Base-by-base conservation (phyloP, 2,113 vertebrate genomes). In the Oreochromis tanganicae region DNA sequence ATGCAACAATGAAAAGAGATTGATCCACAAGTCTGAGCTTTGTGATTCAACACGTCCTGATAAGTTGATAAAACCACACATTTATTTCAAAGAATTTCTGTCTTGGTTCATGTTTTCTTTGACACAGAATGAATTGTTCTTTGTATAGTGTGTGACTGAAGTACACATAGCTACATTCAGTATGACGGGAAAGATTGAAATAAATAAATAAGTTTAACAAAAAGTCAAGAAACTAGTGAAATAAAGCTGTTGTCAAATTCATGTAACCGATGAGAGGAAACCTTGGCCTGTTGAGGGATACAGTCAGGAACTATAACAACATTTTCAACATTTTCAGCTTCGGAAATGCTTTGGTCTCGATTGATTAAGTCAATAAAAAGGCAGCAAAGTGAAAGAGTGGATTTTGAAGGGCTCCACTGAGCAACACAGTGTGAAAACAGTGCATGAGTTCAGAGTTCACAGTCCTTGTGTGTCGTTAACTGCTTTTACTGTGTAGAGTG, bases 1-100 rank as follows among this genome's bases (percentile, higher is more conserved):
- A 29, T 89, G 59, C 6, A 46, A 8, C 89, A 80, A 14, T 73
- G 92, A 3, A 86, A 75, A 85, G n/a, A 56, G 4, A 87, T 92
- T n/a, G 87, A 93, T 38, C 66, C 68, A 59, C 21, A 85, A 54
- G 14, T 21, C 66, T 34, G 41, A 80, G 3, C 54, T 81, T 9
- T 83, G 80, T 68, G 82, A 87, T 11, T 68, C 82, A 36, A 87
- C 63, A 75, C 16, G 80, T 34, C 38, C 14, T 29, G 78, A 82
- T 61, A 36, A 75, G 54, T 24, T 55, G 10, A 27, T 59, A 21
- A 27, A 32, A 36, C 16, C 5, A 6, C 29, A 19, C 16, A 36
- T 63, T 50, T 82, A 82, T 50, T 82, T 66, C 57, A 82, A 82
- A 29, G 14, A 21, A 34, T 21, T 55, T 21, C 52, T 16, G 68